Evolutionary conservation across 2,113 vertebrate species (phyloP).

Genomic region (Tragelaphus scriptus): DNA sequence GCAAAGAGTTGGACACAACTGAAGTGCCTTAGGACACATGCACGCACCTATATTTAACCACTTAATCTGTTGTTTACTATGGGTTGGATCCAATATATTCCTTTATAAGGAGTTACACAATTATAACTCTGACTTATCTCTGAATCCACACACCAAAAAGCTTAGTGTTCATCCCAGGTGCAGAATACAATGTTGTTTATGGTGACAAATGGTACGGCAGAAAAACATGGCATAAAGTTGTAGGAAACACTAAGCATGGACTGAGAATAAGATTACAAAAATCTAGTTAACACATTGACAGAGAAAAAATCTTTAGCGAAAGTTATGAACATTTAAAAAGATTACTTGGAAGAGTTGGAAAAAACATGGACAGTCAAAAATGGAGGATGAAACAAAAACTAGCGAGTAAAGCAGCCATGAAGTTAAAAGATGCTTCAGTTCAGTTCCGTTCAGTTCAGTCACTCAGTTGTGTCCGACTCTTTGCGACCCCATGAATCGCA

Average conservation of each 20-base stretch:
- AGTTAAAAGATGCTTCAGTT: not conserved
- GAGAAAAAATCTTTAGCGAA: not conserved
- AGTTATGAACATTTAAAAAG: not conserved
- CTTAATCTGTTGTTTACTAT: not conserved
- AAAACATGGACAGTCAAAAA: not conserved
- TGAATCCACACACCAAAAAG: not conserved
- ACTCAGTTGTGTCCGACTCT: too few species aligned
- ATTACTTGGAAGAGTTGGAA: not conserved
- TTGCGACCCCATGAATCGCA: too few species aligned
- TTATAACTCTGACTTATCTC: not conserved
- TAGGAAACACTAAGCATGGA: not conserved
- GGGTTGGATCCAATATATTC: not conserved
- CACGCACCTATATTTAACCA: accelerated
- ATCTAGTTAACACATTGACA: not conserved
- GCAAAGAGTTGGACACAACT: not conserved
- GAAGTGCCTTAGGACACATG: not conserved
- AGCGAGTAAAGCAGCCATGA: not conserved
- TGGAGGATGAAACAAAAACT: not conserved
- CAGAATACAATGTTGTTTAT: not conserved
- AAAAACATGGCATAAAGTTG: not conserved
- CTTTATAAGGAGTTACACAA: not conserved
- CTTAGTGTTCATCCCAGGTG: not conserved
- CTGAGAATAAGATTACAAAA: not conserved
- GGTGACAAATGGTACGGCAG: not conserved
- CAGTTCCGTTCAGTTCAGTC: too few species aligned